A percentile compares a stretch with the other conserved stretches of the same genome.
Evolutionary conservation across 1,140 invertebrate species (phyloP).

Genomic region (Nebria ingens): DNA sequence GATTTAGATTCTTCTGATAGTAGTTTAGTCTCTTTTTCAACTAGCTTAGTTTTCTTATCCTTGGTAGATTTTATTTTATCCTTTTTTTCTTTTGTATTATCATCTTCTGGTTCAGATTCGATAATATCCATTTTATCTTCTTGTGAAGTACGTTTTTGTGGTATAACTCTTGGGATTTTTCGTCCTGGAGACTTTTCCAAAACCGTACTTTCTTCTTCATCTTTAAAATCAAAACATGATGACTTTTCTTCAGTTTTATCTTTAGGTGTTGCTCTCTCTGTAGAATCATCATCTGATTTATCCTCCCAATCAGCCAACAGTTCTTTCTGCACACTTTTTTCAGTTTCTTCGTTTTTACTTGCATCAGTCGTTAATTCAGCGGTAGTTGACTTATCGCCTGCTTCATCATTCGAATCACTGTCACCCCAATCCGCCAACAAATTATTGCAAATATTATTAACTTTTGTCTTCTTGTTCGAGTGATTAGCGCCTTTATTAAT

Average conservation of each 20-base stretch:
- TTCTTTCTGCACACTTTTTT: constrained; percentile 23
- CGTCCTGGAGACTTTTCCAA: constrained; percentile 31
- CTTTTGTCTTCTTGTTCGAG: constrained; percentile 16
- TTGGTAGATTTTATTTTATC: background rate
- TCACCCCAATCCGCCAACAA: constrained; percentile 35
- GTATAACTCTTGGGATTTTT: constrained; percentile 38
- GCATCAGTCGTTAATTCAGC: constrained; percentile 17
- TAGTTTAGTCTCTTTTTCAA: constrained; percentile 16
- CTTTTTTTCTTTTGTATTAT: background rate
- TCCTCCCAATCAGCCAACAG: constrained; percentile 27
- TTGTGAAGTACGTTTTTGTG: constrained; percentile 21
- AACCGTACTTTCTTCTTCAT: constrained; percentile 38
- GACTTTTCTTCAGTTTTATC: constrained; percentile 15
- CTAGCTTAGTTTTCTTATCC: constrained; percentile 12
- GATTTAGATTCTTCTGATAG: background rate
- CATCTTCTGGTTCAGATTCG: constrained; percentile 11
- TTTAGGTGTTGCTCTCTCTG: constrained; percentile 28
- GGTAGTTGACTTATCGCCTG: constrained; percentile 24
- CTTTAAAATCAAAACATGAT: constrained; percentile 48
- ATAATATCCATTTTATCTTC: constrained; percentile 10
- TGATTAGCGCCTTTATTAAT: constrained; percentile 29
- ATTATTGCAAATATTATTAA: constrained; percentile 20
- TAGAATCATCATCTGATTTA: constrained; percentile 21
- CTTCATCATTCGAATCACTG: constrained; percentile 29
- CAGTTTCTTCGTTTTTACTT: constrained; percentile 18